Conservation (phyloP, 2,888 invertebrate genomes). For the Masnerella sp. region DNA sequence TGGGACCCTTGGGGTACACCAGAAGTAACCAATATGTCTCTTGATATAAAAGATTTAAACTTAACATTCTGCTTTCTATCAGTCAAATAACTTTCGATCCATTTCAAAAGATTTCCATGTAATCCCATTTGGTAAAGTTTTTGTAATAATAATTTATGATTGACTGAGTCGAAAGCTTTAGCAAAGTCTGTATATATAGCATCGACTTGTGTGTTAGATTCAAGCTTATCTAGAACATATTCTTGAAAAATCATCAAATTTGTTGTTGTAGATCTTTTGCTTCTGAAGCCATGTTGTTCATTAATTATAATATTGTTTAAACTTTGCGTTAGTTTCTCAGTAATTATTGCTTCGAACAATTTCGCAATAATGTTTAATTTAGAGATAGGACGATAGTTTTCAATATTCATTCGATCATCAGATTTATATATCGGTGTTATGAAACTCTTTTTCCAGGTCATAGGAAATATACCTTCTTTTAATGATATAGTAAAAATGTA, state of each 20-base stretch:
- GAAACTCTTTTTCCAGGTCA: not conserved
- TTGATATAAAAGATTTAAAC: not conserved
- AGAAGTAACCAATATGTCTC: not conserved
- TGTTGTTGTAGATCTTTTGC: not conserved
- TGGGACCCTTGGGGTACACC: not conserved
- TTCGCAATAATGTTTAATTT: not conserved
- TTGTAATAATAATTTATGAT: not conserved
- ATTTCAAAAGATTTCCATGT: not conserved
- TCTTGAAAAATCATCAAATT: constrained; percentile 1
- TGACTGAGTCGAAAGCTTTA: not conserved
- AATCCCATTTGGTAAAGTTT: not conserved
- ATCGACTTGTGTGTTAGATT: not conserved
- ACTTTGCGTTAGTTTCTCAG: not conserved
- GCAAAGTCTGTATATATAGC: constrained; percentile 1
- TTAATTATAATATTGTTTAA: not conserved
- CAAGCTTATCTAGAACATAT: not conserved
- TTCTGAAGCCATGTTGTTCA: constrained; percentile 4
- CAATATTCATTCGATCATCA: not conserved
- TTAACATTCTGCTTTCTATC: not conserved
- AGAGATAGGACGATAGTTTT: not conserved
- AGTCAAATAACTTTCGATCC: not conserved
- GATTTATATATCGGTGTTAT: not conserved
- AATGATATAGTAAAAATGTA: not conserved
- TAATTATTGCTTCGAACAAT: not conserved
- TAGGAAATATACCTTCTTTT: not conserved